Conservation (phyloP, 2,888 invertebrate species). For the Eilema griseolum region DNA sequence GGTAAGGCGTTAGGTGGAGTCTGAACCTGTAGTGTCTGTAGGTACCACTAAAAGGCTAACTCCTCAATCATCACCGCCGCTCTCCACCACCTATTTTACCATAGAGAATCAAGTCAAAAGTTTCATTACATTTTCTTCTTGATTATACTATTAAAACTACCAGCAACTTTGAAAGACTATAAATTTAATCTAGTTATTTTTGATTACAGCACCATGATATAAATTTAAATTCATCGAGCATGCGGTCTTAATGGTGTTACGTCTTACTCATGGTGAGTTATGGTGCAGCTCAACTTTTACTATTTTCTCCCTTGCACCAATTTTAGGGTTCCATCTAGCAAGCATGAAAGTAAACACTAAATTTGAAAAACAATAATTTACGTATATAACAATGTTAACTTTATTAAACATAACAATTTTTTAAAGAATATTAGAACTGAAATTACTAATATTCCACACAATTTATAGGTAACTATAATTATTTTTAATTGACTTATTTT, state of each 20-base stretch:
- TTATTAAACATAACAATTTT: too few relatives aligned
- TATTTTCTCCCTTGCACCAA: slow-evolving; percentile 44
- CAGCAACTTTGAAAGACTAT: neutral
- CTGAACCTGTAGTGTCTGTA: too few relatives aligned
- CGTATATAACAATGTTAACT: neutral
- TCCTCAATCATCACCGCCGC: too few relatives aligned
- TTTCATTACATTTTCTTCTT: neutral
- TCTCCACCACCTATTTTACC: too few relatives aligned
- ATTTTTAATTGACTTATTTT: too few relatives aligned
- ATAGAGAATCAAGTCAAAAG: neutral
- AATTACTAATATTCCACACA: too few relatives aligned
- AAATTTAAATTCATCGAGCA: slow-evolving; percentile 44
- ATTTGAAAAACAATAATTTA: too few relatives aligned
- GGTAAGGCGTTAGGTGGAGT: too few relatives aligned
- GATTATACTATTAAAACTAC: neutral
- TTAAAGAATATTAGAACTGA: too few relatives aligned
- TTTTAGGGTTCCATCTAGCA: slow-evolving; percentile 40
- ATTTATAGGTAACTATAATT: too few relatives aligned
- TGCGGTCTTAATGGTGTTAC: slow-evolving; percentile 36
- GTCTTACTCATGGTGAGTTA: slow-evolving; percentile 49
- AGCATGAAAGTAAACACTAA: slow-evolving; percentile 14
- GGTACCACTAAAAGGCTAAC: too few relatives aligned
- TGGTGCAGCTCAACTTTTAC: slow-evolving; percentile 48
- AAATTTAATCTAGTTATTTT: slow-evolving; percentile 19
- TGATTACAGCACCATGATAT: slow-evolving; percentile 31